Conservation (phyloP, 30 jellyfish, hydroid and myxozoan species). For the Turritopsis dohrnii region DNA sequence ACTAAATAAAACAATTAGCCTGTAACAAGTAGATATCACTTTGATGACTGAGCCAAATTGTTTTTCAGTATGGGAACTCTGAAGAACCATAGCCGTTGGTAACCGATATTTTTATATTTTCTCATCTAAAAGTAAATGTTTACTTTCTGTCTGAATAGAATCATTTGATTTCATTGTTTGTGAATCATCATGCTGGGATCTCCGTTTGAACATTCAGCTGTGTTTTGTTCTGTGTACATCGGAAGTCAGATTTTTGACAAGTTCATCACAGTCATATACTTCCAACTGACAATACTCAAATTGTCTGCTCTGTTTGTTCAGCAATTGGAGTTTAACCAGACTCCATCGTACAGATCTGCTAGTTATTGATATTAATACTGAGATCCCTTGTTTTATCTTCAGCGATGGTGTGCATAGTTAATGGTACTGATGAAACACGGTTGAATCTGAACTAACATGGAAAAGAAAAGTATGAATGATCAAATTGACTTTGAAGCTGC, state of each 20-base stretch:
- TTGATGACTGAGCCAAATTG: background rate
- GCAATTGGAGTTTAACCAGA: background rate
- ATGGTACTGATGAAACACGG: background rate
- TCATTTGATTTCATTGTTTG: background rate
- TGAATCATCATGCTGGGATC: background rate
- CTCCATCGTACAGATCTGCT: background rate
- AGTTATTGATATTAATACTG: background rate
- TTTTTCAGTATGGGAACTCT: background rate
- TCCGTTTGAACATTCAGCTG: background rate
- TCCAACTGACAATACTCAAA: background rate
- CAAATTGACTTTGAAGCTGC: background rate
- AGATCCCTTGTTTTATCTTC: background rate
- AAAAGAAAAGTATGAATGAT: slow-evolving; percentile 1
- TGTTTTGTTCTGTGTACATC: background rate
- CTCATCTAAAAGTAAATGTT: background rate
- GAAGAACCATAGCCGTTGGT: background rate
- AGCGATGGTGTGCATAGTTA: background rate
- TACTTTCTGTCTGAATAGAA: background rate
- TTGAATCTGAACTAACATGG: background rate
- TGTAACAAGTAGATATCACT: too few relatives aligned
- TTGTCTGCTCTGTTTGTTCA: background rate
- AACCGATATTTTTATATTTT: background rate
- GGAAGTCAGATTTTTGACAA: background rate
- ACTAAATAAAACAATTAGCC: too few relatives aligned
- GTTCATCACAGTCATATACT: background rate